Evolutionary conservation across 2,888 invertebrate genomes (phyloP).

Genomic region (Hanleya hanleyi): DNA sequence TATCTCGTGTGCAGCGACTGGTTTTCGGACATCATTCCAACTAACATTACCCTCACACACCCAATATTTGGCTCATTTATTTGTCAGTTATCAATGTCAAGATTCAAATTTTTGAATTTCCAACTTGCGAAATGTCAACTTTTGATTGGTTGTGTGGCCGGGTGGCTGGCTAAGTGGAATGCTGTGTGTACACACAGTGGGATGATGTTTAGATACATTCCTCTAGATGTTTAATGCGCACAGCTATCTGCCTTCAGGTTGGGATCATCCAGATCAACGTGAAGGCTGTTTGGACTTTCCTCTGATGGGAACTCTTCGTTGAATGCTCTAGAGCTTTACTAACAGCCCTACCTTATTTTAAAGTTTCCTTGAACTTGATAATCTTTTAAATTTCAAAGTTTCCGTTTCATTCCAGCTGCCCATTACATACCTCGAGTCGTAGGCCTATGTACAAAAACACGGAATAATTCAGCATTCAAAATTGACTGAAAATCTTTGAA

Average conservation of each 20-base stretch:
- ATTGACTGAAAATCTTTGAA: too few species aligned
- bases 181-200: neutral
- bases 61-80: conserved; percentile 7
- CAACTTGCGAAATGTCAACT: neutral
- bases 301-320: too few species aligned
- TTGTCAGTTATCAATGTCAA: conserved; percentile 7
- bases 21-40: neutral
- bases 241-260: neutral
- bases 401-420: too few species aligned
- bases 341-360: too few species aligned
- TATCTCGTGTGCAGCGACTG: neutral
- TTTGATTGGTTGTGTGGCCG: neutral
- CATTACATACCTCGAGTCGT: too few species aligned
- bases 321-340: too few species aligned
- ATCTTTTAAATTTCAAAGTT: too few species aligned
- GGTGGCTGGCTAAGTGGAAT: neutral
- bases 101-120: conserved; percentile 1
- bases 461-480: too few species aligned
- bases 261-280: too few species aligned
- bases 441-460: too few species aligned
- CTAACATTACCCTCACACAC: neutral
- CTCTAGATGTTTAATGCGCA: neutral
- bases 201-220: neutral
- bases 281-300: too few species aligned
- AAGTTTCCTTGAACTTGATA: too few species aligned